Conservation (phyloP, 2,113 vertebrate species). For the Chionis minor region DNA sequence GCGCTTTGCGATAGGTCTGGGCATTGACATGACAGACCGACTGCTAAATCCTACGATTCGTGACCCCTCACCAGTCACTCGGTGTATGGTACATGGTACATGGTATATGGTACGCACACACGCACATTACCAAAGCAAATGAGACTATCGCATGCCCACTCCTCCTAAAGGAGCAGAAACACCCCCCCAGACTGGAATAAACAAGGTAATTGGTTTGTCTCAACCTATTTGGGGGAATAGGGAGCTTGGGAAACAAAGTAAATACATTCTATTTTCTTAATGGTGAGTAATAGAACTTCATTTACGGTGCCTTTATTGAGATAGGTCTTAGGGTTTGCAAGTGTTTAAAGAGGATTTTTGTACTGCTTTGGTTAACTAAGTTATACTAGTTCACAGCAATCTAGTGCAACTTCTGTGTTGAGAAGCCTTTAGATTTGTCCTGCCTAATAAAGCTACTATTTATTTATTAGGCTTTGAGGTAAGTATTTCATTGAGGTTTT, state of each 20-base stretch:
- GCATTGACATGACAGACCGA: background rate
- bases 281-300: background rate
- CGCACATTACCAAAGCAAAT: background rate
- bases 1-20: background rate
- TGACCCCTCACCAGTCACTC: background rate
- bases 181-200: background rate
- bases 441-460: background rate
- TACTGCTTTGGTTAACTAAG: background rate
- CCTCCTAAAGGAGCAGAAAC: background rate
- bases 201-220: background rate
- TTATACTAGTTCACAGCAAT: background rate
- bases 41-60: background rate
- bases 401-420: background rate
- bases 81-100: background rate
- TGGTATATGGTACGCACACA: fast-evolving
- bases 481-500: slow-evolving; percentile 1
- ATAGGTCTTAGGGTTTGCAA: background rate
- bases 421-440: background rate
- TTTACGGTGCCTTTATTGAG: background rate
- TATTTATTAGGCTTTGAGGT: background rate
- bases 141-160: fast-evolving
- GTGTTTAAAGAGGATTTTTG: background rate
- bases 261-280: background rate
- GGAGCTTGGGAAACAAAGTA: background rate
- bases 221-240: fast-evolving